Evolutionary conservation across 2,797 vertebrate genomes (phyloP).

Genomic region (Eutrigla gurnardus): DNA sequence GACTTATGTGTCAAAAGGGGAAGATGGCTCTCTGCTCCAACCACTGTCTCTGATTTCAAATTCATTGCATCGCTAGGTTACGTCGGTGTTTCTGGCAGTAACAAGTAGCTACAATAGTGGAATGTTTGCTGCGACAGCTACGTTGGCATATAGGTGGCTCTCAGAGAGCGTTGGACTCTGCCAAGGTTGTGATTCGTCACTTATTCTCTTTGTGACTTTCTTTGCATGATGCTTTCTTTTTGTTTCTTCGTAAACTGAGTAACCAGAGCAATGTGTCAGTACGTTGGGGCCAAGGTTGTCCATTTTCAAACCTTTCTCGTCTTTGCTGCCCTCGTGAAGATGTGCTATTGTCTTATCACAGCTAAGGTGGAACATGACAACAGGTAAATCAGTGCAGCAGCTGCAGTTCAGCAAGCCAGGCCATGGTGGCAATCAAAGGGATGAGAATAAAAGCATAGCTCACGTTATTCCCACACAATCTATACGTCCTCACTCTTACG

Average conservation of each 20-base stretch:
- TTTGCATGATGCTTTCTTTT: background rate
- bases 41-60: slow-evolving; percentile 44
- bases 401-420: background rate
- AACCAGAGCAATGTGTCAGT: background rate
- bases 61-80: slow-evolving; percentile 35
- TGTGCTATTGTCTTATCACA: background rate
- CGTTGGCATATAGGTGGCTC: slow-evolving; percentile 20
- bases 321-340: background rate
- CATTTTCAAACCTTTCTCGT: background rate
- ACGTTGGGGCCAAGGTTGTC: background rate
- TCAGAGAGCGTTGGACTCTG: slow-evolving; percentile 9
- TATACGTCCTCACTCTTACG: background rate
- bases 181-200: slow-evolving; percentile 7
- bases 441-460: background rate
- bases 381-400: background rate
- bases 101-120: slow-evolving; percentile 10
- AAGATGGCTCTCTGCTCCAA: slow-evolving; percentile 47
- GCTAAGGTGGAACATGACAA: background rate
- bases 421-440: slow-evolving; percentile 1
- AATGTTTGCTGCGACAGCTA: slow-evolving; percentile 23
- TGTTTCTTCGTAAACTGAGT: too few species aligned
- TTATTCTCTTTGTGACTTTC: slow-evolving; percentile 4
- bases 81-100: slow-evolving; percentile 29
- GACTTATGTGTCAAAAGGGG: slow-evolving; percentile 51
- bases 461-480: background rate